Evolutionary conservation across 1,140 invertebrate species (phyloP).

Genomic region (Drosophila arawakana): DNA sequence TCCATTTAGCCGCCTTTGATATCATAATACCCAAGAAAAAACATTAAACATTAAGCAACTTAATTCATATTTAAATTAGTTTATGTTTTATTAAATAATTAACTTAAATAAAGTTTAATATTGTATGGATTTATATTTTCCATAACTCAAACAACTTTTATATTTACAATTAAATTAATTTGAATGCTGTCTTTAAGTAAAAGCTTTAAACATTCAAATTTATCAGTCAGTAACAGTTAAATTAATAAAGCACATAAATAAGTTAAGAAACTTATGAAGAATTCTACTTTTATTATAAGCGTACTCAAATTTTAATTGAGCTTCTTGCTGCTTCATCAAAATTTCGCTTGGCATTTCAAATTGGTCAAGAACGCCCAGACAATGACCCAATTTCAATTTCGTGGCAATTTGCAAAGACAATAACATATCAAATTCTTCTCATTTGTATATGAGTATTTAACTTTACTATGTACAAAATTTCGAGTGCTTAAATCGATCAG

Average conservation of each 20-base stretch:
- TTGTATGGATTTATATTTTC: too few relatives aligned
- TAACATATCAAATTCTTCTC: conserved; percentile 25
- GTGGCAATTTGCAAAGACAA: conserved; percentile 41
- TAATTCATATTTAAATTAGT: neutral
- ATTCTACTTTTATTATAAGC: conserved; percentile 3
- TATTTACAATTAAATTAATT: too few relatives aligned
- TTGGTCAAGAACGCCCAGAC: conserved; percentile 65
- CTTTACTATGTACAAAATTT: neutral
- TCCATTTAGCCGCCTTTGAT: conserved; percentile 20
- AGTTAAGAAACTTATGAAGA: neutral
- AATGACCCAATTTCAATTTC: conserved; percentile 67
- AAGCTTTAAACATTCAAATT: neutral
- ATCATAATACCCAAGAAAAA: neutral
- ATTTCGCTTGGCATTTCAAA: conserved; percentile 29
- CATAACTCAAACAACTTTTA: too few relatives aligned
- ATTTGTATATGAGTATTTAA: conserved; percentile 6
- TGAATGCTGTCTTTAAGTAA: neutral
- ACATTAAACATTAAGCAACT: conserved; percentile 4
- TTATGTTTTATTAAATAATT: too few relatives aligned
- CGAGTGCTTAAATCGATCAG: neutral
- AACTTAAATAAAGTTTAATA: too few relatives aligned
- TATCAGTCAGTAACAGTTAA: neutral
- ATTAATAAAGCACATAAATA: neutral
- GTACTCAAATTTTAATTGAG: conserved; percentile 22
- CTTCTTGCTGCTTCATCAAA: conserved; percentile 38